These are phyloP conservation scores for Macroglossus sobrinus DNA, from an alignment of 2,113 vertebrate genomes.

Conservation along the genomic window DNA sequence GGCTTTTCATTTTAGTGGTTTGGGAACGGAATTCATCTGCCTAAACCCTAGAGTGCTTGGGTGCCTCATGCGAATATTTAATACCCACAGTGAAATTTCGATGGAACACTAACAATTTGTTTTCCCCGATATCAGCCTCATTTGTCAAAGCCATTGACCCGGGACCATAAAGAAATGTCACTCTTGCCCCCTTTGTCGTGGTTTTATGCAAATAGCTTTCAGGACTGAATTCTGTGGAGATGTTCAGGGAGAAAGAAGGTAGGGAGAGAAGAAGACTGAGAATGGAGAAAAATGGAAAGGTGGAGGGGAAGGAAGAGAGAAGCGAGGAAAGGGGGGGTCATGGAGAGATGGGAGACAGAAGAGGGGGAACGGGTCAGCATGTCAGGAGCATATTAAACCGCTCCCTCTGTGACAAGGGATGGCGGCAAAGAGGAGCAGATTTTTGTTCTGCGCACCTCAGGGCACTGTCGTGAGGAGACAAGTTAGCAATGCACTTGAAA, in stretches of 20 bases:
- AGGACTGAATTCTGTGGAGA: conserved; percentile 43
- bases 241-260: conserved; percentile 12
- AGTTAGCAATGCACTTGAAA: background rate
- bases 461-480: background rate
- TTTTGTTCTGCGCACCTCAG: accelerated
- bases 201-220: conserved; percentile 67
- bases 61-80: conserved; percentile 70
- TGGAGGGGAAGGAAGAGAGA: background rate
- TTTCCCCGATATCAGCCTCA: conserved; percentile 61
- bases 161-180: conserved; percentile 48
- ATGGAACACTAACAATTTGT: conserved; percentile 70
- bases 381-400: background rate
- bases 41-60: conserved; percentile 57
- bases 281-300: background rate
- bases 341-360: background rate
- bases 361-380: background rate
- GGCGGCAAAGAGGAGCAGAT: accelerated
- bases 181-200: conserved; percentile 47
- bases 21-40: conserved; percentile 68
- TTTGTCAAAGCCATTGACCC: conserved; percentile 71
- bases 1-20: conserved; percentile 74
- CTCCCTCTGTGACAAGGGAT: background rate
- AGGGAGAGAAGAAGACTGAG: background rate
- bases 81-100: conserved; percentile 60
- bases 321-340: too few relatives aligned